Evolutionary conservation across 2,888 invertebrate species (phyloP).

Genomic region (Himalopsyche japonica): DNA sequence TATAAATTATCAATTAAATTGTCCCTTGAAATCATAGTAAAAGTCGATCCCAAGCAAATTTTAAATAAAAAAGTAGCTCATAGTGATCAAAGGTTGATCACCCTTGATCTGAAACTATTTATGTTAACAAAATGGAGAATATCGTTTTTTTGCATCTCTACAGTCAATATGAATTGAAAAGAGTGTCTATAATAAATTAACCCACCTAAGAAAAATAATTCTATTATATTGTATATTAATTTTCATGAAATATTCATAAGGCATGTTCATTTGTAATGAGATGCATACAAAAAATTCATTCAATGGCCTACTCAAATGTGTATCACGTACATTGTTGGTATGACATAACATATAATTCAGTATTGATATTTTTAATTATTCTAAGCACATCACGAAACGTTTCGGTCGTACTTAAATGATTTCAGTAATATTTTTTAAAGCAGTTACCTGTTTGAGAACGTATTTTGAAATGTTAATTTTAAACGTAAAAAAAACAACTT

Average conservation of each 20-base stretch:
- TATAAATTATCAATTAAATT: too few species aligned
- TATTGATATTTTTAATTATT: not conserved
- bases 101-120: too few species aligned
- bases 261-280: not conserved
- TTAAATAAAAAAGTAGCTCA: too few species aligned
- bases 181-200: too few species aligned
- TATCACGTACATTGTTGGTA: not conserved
- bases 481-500: too few species aligned
- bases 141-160: too few species aligned
- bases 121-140: too few species aligned
- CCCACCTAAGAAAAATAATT: too few species aligned
- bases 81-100: too few species aligned
- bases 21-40: too few species aligned
- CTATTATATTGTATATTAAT: not conserved
- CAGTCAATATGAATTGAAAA: too few species aligned
- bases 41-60: too few species aligned
- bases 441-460: not conserved
- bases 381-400: not conserved
- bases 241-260: not conserved
- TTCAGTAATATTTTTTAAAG: not conserved
- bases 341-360: not conserved
- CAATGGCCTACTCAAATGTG: not conserved
- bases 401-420: not conserved
- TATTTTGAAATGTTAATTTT: not conserved
- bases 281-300: not conserved